phyloP scores from a whole-genome alignment of 2,888 invertebrate species.

The Pandemis corylana region DNA sequence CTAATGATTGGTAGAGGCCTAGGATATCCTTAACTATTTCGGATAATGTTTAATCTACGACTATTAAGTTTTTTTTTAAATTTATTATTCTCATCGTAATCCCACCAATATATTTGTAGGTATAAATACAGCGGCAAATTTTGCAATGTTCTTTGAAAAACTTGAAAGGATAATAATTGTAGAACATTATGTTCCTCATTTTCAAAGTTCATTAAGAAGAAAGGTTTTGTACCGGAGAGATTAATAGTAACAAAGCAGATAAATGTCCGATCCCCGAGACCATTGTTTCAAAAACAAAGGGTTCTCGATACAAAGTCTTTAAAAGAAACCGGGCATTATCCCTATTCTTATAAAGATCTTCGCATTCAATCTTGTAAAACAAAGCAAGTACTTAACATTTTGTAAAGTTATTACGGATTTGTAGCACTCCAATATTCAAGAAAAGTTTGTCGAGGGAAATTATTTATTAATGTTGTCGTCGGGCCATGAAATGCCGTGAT shows the following conservation, averaged over 20 bases:
- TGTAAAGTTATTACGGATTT: background rate
- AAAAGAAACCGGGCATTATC: conserved; percentile 16
- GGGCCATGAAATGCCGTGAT: background rate
- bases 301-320: conserved; percentile 9
- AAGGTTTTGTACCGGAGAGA: background rate
- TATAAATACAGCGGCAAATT: background rate
- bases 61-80: background rate
- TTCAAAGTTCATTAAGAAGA: conserved; percentile 6
- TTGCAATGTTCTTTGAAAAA: background rate
- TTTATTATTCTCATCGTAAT: background rate
- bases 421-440: conserved; percentile 2
- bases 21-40: background rate
- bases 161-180: background rate
- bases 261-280: background rate
- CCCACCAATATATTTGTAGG: background rate
- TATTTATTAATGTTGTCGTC: conserved; percentile 11
- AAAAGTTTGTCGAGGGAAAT: conserved; percentile 1
- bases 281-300: conserved; percentile 22
- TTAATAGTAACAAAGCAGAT: conserved; percentile 7
- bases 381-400: conserved; percentile 4
- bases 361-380: conserved; percentile 8
- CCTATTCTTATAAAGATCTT: conserved; percentile 6
- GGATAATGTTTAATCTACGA: background rate
- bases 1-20: background rate
- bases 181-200: background rate